Conservation (phyloP, 1,140 invertebrate species). For the Globodera rostochiensis region DNA sequence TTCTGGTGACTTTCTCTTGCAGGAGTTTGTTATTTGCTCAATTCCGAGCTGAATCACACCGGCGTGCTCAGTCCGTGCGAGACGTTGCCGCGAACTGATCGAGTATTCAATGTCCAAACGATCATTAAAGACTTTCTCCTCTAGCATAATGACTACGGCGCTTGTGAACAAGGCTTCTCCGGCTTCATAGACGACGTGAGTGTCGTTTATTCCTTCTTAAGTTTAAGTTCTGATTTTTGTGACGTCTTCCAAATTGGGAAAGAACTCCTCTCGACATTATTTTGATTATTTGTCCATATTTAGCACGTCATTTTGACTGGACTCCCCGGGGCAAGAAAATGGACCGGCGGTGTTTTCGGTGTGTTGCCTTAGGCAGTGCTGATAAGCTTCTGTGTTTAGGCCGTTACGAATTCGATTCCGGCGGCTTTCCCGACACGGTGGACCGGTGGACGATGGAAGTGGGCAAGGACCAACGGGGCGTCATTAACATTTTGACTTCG, state of each 20-base stretch:
- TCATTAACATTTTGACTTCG: conserved; percentile 46
- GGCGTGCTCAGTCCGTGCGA: conserved; percentile 47
- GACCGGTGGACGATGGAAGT: conserved; percentile 60
- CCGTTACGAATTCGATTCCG: conserved; percentile 44
- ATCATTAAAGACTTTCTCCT: neutral
- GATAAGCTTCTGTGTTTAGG: conserved; percentile 32
- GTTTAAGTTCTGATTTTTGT: neutral
- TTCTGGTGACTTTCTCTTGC: neutral
- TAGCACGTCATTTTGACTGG: conserved; percentile 60
- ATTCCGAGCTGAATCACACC: conserved; percentile 45
- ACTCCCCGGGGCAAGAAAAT: conserved; percentile 61
- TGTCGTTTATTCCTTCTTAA: neutral
- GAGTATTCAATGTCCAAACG: conserved; percentile 18
- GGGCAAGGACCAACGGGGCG: conserved; percentile 46
- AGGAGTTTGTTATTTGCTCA: conserved; percentile 50
- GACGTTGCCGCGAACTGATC: conserved; percentile 54
- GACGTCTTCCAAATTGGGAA: neutral
- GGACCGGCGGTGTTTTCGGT: conserved; percentile 59
- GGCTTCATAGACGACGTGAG: conserved; percentile 55
- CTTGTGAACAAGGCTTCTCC: conserved; percentile 62
- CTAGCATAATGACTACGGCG: conserved; percentile 64
- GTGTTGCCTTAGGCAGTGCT: neutral
- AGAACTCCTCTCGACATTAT: too few relatives aligned
- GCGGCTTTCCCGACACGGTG: conserved; percentile 45
- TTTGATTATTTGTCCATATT: neutral